A percentile compares a stretch with the other conserved stretches of the same genome.
Evolutionary conservation across 2,113 vertebrate species (phyloP).

Genomic region (Proterorhinus semilunaris): DNA sequence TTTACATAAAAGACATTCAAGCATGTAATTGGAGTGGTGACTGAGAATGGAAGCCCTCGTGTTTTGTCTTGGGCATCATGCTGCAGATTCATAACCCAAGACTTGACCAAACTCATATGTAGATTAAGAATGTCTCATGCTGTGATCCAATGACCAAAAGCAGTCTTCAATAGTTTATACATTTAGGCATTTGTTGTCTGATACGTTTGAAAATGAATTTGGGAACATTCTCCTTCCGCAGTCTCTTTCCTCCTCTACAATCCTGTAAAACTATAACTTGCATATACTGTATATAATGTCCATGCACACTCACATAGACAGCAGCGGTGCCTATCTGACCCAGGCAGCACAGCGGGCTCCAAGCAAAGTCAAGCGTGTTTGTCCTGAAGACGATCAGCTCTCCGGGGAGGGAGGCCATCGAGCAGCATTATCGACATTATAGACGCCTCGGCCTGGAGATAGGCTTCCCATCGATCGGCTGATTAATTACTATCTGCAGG

Average conservation of each 20-base stretch:
- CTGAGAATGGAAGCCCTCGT: constrained; percentile 59
- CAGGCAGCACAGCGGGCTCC: constrained; percentile 32
- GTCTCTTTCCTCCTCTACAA: too few species aligned
- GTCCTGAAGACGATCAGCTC: constrained; percentile 67
- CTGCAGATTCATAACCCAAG: background rate
- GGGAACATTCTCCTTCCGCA: background rate
- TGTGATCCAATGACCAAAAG: background rate
- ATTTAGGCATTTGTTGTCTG: too few species aligned
- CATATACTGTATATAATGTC: background rate
- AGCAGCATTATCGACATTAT: constrained; percentile 77
- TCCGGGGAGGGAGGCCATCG: constrained; percentile 63
- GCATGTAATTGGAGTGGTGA: constrained; percentile 46
- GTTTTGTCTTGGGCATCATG: constrained; percentile 72
- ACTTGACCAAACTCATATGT: background rate
- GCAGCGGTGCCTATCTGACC: constrained; percentile 15
- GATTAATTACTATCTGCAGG: constrained; percentile 80
- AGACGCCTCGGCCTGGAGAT: constrained; percentile 71
- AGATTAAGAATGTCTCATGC: background rate
- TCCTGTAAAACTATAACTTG: too few species aligned
- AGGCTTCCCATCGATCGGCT: constrained; percentile 73
- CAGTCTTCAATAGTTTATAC: too few species aligned
- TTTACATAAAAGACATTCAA: constrained; percentile 52
- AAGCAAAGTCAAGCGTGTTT: constrained; percentile 68
- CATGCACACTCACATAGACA: background rate
- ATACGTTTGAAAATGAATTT: background rate